Percentiles rank a stretch among this genome's conserved stretches.
Evolutionary conservation across 2,888 invertebrate genomes (phyloP).

Genomic region (Atrina japonica): DNA sequence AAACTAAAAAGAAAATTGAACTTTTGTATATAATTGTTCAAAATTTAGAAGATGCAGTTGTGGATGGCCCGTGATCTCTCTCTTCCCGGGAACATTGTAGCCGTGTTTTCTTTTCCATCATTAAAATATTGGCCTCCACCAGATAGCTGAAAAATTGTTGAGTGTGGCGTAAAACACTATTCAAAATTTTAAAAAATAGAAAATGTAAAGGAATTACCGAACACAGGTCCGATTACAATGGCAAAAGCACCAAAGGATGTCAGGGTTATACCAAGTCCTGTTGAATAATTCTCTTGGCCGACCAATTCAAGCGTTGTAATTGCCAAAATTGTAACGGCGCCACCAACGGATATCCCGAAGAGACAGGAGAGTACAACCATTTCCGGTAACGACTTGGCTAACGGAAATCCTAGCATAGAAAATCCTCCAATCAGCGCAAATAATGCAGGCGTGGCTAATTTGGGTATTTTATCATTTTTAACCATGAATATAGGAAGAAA

Average conservation of each 20-base stretch:
- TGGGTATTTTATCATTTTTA: slow-evolving; percentile 16
- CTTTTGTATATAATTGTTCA: too few species aligned
- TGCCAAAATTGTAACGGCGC: slow-evolving; percentile 17
- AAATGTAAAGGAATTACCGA: slow-evolving; percentile 30
- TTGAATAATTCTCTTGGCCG: slow-evolving; percentile 32
- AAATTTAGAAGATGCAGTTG: too few species aligned
- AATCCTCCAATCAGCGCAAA: slow-evolving; percentile 4
- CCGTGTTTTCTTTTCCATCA: too few species aligned
- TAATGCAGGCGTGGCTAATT: slow-evolving; percentile 28
- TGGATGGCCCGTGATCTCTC: too few species aligned
- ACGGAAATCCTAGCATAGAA: slow-evolving; percentile 5
- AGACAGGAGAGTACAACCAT: background rate
- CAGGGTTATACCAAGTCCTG: slow-evolving; percentile 22
- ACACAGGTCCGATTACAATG: slow-evolving; percentile 18
- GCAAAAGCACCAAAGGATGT: slow-evolving; percentile 14
- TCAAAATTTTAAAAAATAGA: background rate
- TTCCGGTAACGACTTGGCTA: background rate
- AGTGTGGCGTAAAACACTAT: too few species aligned
- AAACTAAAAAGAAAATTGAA: too few species aligned
- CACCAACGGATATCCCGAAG: slow-evolving; percentile 26
- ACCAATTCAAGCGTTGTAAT: slow-evolving; percentile 30
- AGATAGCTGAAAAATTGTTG: too few species aligned
- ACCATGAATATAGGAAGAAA: slow-evolving; percentile 33
- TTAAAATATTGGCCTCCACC: too few species aligned
- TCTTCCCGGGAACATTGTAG: too few species aligned